Conservation (phyloP, 2,888 invertebrate species). For the Chaetogeoica ovagalla region DNA sequence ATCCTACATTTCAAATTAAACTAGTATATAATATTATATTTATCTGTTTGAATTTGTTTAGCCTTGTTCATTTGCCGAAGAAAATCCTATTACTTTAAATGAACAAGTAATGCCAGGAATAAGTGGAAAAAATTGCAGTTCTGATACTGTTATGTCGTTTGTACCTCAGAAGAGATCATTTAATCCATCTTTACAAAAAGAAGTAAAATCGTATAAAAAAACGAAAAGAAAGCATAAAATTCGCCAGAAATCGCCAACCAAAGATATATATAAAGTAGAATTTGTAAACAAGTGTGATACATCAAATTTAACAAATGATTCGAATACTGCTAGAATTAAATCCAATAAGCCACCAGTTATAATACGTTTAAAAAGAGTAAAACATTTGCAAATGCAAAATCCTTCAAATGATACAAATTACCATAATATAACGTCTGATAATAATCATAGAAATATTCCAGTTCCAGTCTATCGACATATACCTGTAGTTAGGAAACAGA, state of each 20-base stretch:
- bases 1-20: no score
- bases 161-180: slow-evolving; percentile 38
- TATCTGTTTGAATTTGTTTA: slow-evolving; percentile 2
- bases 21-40: no score
- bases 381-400: neutral
- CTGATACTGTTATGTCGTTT: slow-evolving; percentile 22
- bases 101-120: slow-evolving; percentile 1
- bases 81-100: neutral
- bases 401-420: neutral
- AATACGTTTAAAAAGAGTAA: slow-evolving; percentile 35
- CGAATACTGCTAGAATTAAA: neutral
- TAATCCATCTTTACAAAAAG: neutral
- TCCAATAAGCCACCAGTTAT: slow-evolving; percentile 35
- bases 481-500: slow-evolving; percentile 34
- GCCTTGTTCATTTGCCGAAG: slow-evolving; percentile 3
- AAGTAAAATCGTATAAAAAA: slow-evolving; percentile 28
- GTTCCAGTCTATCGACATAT: neutral
- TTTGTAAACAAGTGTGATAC: neutral
- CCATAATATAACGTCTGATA: slow-evolving; percentile 2
- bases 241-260: slow-evolving; percentile 6
- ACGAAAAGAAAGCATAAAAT: slow-evolving; percentile 34
- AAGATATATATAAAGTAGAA: slow-evolving; percentile 46
- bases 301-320: slow-evolving; percentile 17
- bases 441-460: neutral
- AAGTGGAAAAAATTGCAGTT: slow-evolving; percentile 5